Evolutionary conservation across 2,113 vertebrate genomes (phyloP).

Genomic region (Solenodon paradoxus): DNA sequence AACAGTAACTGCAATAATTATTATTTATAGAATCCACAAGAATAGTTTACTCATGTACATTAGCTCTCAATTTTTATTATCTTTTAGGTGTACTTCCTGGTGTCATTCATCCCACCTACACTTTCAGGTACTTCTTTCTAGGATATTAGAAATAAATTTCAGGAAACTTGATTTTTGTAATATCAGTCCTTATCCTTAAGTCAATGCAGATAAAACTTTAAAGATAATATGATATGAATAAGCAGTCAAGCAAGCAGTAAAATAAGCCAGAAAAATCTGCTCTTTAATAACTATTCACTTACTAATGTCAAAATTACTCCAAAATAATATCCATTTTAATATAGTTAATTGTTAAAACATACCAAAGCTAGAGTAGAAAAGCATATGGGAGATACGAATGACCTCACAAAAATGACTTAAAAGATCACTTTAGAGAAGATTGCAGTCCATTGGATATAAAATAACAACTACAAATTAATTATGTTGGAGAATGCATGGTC

Average conservation of each 20-base stretch:
- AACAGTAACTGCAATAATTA: neutral
- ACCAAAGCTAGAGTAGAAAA: neutral
- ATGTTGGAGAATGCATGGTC: neutral
- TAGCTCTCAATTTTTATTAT: neutral
- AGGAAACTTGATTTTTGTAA: neutral
- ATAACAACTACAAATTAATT: neutral
- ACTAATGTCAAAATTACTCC: neutral
- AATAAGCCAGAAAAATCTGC: neutral
- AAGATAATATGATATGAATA: neutral
- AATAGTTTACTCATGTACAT: neutral
- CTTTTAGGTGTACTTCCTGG: neutral
- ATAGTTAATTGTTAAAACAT: neutral
- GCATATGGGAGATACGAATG: neutral
- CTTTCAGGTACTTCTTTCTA: neutral
- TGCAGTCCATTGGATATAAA: neutral
- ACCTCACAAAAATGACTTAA: neutral
- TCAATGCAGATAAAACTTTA: neutral
- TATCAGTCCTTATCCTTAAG: neutral
- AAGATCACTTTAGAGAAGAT: neutral
- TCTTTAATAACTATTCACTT: constrained; percentile 15
- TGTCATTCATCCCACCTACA: neutral
- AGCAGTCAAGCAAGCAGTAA: neutral
- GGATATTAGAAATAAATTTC: no score
- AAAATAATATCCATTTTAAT: neutral
- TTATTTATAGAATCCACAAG: neutral